Conservation (phyloP, 2,113 vertebrate species). For the Onychostruthus taczanowskii region DNA sequence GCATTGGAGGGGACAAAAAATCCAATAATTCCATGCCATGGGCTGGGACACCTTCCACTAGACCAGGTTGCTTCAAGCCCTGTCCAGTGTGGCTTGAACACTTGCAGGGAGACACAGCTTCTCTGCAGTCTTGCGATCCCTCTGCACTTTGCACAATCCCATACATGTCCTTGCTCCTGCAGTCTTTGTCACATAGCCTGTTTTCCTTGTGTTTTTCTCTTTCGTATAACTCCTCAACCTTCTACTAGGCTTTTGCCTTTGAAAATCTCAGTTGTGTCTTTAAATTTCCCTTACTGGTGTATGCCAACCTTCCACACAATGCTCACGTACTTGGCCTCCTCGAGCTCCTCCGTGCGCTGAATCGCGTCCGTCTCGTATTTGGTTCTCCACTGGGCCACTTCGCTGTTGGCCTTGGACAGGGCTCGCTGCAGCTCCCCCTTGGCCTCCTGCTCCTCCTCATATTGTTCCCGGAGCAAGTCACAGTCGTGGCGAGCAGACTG, state of each 20-base stretch:
- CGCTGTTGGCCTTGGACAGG: not conserved
- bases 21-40: not conserved
- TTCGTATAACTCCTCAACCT: not conserved
- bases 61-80: not conserved
- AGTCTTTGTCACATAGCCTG: not conserved
- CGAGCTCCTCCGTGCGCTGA: not conserved
- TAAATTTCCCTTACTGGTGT: not conserved
- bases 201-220: not conserved
- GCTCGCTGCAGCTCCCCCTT: slow-evolving; percentile 76
- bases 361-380: not conserved
- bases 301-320: not conserved
- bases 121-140: not conserved
- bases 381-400: not conserved
- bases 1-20: not conserved
- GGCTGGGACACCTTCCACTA: not conserved
- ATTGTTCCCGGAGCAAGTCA: slow-evolving; percentile 18
- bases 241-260: not conserved
- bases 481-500: not conserved
- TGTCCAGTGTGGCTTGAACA: not conserved
- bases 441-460: slow-evolving; percentile 32
- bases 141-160: not conserved
- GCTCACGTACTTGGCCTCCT: not conserved
- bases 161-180: not conserved
- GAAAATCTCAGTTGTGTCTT: not conserved
- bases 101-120: not conserved